These are phyloP conservation scores for Enteromius mattozi DNA, from an alignment of 2,797 vertebrate species.

Conservation along the genomic window DNA sequence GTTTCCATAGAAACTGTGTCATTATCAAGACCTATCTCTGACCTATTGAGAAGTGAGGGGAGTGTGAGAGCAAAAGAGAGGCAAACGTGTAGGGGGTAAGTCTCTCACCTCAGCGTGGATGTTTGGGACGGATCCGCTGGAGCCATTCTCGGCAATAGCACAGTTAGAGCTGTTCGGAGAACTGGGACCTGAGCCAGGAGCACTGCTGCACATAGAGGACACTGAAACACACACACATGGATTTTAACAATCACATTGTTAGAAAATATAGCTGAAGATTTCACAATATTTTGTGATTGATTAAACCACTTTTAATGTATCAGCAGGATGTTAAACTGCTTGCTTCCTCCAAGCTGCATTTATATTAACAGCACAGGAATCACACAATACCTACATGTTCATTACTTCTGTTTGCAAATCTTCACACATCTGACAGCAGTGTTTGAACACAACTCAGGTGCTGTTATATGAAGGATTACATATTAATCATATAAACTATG, in stretches of 20 bases:
- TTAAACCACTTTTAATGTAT: background rate
- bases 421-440: background rate
- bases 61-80: background rate
- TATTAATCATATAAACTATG: background rate
- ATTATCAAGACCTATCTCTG: conserved; percentile 27
- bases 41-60: background rate
- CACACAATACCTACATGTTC: background rate
- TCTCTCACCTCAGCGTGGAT: conserved; percentile 82
- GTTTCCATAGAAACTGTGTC: conserved; percentile 47
- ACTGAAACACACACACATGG: conserved; percentile 67
- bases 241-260: conserved; percentile 21
- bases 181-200: conserved; percentile 87
- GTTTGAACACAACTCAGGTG: background rate
- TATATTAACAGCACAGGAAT: background rate
- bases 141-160: conserved; percentile 85
- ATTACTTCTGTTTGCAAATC: conserved; percentile 12
- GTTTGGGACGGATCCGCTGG: conserved; percentile 86
- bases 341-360: background rate
- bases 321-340: conserved; percentile 23
- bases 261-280: conserved; percentile 16
- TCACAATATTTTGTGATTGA: conserved; percentile 1
- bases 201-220: conserved; percentile 86
- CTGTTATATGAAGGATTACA: background rate
- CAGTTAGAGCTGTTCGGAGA: conserved; percentile 88
- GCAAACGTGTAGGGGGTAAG: background rate